These are phyloP conservation scores for Hirtodrosophila cameraria DNA, from an alignment of 2,888 invertebrate species.

Conservation along the genomic window DNA sequence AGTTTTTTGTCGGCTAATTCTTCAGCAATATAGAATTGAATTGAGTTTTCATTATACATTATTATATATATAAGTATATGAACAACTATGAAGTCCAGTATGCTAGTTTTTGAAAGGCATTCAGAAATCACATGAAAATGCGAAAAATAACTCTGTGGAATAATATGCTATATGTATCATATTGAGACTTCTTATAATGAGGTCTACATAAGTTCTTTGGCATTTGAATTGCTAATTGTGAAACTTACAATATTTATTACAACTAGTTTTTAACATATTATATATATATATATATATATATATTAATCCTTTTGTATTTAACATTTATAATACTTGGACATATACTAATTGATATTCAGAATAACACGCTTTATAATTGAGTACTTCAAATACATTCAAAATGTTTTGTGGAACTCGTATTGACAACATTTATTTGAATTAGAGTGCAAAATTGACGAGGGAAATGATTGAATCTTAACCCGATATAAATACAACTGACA, in stretches of 20 bases:
- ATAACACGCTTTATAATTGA: constrained; percentile 67
- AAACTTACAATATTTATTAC: not conserved
- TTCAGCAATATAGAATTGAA: too few relatives aligned
- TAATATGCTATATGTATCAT: too few relatives aligned
- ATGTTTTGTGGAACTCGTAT: constrained; percentile 42
- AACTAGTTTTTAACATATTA: not conserved
- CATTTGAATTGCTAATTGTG: constrained; percentile 2
- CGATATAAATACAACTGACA: constrained; percentile 16
- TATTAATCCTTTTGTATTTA: constrained; percentile 1
- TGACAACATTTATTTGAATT: constrained; percentile 34
- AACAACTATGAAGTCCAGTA: too few relatives aligned
- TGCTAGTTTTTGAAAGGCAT: too few relatives aligned
- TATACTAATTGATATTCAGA: constrained; percentile 57
- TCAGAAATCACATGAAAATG: too few relatives aligned
- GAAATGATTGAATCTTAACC: constrained; percentile 38
- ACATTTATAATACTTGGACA: constrained; percentile 5
- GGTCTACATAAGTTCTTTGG: constrained; percentile 18
- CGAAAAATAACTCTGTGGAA: too few relatives aligned
- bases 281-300: constrained; percentile 1
- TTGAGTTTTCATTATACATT: too few relatives aligned
- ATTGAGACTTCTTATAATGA: too few relatives aligned
- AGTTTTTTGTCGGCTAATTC: too few relatives aligned
- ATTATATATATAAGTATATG: too few relatives aligned
- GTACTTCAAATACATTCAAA: constrained; percentile 40
- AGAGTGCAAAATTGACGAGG: constrained; percentile 57